A percentile compares a stretch with the other conserved stretches of the same genome.
Conservation (phyloP, 2,888 invertebrate species). For the Sinhomidia bicolor region DNA sequence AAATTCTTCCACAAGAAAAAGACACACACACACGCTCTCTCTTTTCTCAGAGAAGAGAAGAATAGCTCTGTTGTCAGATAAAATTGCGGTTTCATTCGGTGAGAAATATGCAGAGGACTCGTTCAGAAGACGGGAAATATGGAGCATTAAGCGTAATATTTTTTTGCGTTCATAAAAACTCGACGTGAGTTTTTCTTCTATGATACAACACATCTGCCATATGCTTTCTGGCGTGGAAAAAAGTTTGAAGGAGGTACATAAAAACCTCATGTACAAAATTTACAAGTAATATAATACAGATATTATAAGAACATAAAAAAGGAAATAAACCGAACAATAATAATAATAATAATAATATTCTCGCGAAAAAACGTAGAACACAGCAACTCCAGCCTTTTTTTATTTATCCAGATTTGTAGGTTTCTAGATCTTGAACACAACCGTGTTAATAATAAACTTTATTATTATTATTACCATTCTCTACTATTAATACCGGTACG, state of each 20-base stretch:
- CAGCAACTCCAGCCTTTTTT: background rate
- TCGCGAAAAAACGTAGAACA: slow-evolving; percentile 38
- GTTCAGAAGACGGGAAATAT: slow-evolving; percentile 58
- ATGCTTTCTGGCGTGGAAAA: too few relatives aligned
- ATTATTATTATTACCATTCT: slow-evolving; percentile 15
- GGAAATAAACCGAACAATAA: slow-evolving; percentile 46
- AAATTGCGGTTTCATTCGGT: slow-evolving; percentile 60
- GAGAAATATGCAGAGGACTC: slow-evolving; percentile 57
- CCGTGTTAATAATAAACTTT: slow-evolving; percentile 3
- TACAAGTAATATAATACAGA: slow-evolving; percentile 6
- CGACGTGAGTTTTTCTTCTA: slow-evolving; percentile 59
- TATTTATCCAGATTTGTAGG: slow-evolving; percentile 61
- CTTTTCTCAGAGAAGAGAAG: slow-evolving; percentile 14
- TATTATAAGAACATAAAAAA: slow-evolving; percentile 24
- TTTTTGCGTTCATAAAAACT: slow-evolving; percentile 58
- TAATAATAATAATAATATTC: slow-evolving; percentile 54
- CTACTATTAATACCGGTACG: slow-evolving; percentile 11
- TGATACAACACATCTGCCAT: slow-evolving; percentile 32
- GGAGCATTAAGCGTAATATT: slow-evolving; percentile 60
- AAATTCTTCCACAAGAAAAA: background rate
- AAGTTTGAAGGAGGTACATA: background rate
- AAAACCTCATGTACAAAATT: slow-evolving; percentile 5
- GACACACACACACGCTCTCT: slow-evolving; percentile 12
- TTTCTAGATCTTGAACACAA: slow-evolving; percentile 42
- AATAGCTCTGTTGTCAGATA: slow-evolving; percentile 65